These are phyloP conservation scores for Mallotus villosus DNA, from an alignment of 2,797 vertebrate species.

Conservation along the genomic window DNA sequence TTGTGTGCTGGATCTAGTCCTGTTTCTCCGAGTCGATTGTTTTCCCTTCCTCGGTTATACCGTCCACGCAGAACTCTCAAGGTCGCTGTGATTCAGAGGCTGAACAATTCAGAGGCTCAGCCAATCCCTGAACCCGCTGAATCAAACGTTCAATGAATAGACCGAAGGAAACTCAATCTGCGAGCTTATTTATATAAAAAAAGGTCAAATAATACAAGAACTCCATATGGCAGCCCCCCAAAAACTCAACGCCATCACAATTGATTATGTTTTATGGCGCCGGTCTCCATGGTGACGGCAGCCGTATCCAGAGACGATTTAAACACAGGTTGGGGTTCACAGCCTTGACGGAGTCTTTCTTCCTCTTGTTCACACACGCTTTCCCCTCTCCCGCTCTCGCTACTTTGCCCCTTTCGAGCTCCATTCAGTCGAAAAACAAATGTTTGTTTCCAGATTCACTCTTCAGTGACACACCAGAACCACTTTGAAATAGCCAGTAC, in stretches of 20 bases:
- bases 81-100: neutral
- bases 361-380: neutral
- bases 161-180: neutral
- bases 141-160: neutral
- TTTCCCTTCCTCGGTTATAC: neutral
- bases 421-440: too few species aligned
- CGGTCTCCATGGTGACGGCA: constrained; percentile 34
- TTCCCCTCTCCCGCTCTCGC: neutral
- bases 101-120: too few species aligned
- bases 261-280: constrained; percentile 29
- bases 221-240: neutral
- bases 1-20: neutral
- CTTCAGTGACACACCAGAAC: too few species aligned
- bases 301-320: constrained; percentile 22
- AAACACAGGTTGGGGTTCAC: constrained; percentile 28
- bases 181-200: too few species aligned
- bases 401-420: too few species aligned
- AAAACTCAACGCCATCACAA: neutral
- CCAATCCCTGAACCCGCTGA: too few species aligned
- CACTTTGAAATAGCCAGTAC: too few species aligned
- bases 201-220: neutral
- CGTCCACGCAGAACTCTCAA: neutral
- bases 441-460: too few species aligned
- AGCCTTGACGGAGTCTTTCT: constrained; percentile 17
- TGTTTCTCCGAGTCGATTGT: neutral